Base-by-base conservation (phyloP, 2,888 invertebrate species). In the Iphiclides podalirius region DNA sequence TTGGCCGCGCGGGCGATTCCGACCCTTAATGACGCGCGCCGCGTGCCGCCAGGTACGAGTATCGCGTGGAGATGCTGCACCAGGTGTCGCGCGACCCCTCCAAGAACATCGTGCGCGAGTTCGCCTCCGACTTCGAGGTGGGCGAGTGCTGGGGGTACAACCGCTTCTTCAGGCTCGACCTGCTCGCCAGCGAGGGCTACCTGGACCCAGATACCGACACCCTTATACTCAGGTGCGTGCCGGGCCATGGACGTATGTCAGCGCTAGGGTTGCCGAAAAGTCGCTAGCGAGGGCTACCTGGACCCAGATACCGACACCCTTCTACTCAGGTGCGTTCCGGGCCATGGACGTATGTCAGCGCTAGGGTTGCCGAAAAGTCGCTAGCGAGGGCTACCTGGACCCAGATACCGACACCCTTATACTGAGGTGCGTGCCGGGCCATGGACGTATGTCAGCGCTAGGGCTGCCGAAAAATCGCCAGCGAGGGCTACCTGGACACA, bases 131-230 rank as follows among this genome's bases (percentile, higher is more conserved):
- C 84, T 98, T 98, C 85, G 97, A 97, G 82, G 96, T 97, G 38
- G 97, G 97, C 34, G 97, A 98, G 89, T 98, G 97, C 72, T 98
- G 97, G 97, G 97, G 97, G 0, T 98, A 97, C 83, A 98, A 98
- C 75, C 90, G 97, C 43, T 98, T 98, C 86, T 97, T 97, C 82
- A 89, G 97, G 31, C 90, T 98, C 44, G 97, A 97, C 83, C 89
- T 97, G 52, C 90, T 98, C 47, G 96, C 95, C 33, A 95, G 94
- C 60, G 97, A 97, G 84, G 97, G 97, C 0, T 98, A 97, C 75
- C 90, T 97, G 52, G 95, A 96, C 74, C 92, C 94, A 1, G 93
- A 94, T 50, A 91, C 93, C 14, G 97, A 97, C 71, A 95, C 95
- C 1, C 90, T 98, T 15, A 94, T 96, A 56, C 85, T 97, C 37